Conservation (phyloP, 2,113 vertebrate genomes). For the Periophthalmus modestus region DNA sequence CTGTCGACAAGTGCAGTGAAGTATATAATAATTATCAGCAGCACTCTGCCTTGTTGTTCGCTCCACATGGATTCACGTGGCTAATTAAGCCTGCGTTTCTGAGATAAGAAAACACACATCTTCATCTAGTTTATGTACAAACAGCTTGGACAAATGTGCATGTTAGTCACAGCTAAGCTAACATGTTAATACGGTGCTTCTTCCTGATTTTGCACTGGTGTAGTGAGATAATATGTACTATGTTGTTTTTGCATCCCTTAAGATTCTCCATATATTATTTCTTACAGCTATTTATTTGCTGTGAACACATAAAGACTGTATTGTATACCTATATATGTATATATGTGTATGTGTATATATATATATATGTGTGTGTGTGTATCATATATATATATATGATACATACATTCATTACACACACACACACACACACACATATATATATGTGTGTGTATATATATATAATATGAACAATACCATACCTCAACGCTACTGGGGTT, state of each 20-base stretch:
- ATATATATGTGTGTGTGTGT: too few species aligned
- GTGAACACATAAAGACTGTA: not conserved
- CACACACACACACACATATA: too few species aligned
- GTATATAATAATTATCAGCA: conserved; percentile 65
- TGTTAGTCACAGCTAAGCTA: conserved; percentile 19
- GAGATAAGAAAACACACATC: conserved; percentile 53
- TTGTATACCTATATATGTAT: too few species aligned
- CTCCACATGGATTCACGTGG: conserved; percentile 46
- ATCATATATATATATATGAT: too few species aligned
- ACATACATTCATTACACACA: too few species aligned
- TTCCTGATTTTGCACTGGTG: not conserved
- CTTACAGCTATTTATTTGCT: too few species aligned
- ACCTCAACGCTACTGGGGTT: too few species aligned
- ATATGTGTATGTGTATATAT: too few species aligned
- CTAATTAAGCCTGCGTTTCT: conserved; percentile 59
- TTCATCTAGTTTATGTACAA: conserved; percentile 29
- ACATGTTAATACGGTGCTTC: conserved; percentile 19
- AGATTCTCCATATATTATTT: not conserved
- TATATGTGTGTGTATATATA: too few species aligned
- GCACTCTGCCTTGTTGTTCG: conserved; percentile 34
- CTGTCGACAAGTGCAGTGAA: conserved; percentile 51
- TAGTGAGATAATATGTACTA: not conserved
- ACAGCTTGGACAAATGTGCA: conserved; percentile 33
- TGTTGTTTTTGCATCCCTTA: not conserved
- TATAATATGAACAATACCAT: not conserved